Conservation (phyloP, 2,888 invertebrate species). For the Cynaeus angustus region DNA sequence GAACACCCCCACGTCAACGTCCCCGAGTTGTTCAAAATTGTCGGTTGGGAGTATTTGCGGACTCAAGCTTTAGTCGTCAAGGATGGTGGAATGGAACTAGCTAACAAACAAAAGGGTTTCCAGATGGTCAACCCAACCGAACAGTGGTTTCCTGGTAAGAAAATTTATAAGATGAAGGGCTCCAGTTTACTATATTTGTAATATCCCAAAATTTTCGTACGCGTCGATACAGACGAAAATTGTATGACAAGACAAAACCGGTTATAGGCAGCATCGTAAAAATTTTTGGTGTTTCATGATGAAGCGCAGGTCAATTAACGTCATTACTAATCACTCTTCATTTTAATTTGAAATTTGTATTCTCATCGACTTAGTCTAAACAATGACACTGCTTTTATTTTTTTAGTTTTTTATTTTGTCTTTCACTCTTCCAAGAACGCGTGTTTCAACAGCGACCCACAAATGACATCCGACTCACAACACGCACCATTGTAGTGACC, state of each 20-base stretch:
- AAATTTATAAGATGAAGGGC: too few relatives aligned
- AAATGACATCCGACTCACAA: background rate
- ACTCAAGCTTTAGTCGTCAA: conserved; percentile 79
- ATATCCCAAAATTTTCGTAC: too few relatives aligned
- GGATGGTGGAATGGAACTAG: conserved; percentile 82
- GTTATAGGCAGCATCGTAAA: too few relatives aligned
- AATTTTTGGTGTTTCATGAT: too few relatives aligned
- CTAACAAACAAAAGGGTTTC: conserved; percentile 87
- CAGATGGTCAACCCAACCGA: conserved; percentile 90
- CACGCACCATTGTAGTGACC: background rate
- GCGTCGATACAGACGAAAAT: too few relatives aligned
- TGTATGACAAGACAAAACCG: too few relatives aligned
- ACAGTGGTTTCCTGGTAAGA: conserved; percentile 83
- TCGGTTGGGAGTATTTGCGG: conserved; percentile 89
- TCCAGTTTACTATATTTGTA: too few relatives aligned
- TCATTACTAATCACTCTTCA: background rate
- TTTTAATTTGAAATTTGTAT: too few relatives aligned
- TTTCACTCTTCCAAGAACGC: background rate
- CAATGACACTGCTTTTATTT: too few relatives aligned
- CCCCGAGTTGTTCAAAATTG: conserved; percentile 82
- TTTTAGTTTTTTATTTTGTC: background rate
- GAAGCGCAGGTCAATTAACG: too few relatives aligned
- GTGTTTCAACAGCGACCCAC: background rate
- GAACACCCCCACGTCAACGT: conserved; percentile 82
- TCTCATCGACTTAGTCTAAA: too few relatives aligned